phyloP scores from a whole-genome alignment of 2,797 vertebrate genomes.

The Darevskia mixta region DNA sequence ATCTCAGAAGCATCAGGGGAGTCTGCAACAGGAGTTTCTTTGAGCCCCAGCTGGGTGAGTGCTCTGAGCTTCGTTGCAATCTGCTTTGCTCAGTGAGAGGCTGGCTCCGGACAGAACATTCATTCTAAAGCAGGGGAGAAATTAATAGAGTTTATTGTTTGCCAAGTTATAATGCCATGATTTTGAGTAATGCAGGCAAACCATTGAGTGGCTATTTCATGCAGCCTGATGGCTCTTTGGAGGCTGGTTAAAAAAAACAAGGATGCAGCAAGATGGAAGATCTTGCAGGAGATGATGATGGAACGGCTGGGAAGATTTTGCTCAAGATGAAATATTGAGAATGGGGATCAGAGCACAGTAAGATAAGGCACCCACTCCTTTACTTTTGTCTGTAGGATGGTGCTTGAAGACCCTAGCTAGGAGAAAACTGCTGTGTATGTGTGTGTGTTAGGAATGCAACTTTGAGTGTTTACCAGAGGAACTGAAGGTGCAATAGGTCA shows the following conservation, averaged over 20 bases:
- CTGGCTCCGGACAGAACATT: background rate
- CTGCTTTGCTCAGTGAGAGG: background rate
- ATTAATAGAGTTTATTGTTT: fast-evolving
- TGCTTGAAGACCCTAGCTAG: fast-evolving
- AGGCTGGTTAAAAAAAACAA: background rate
- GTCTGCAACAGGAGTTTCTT: background rate
- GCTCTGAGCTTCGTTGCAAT: background rate
- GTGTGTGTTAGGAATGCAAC: too few species aligned
- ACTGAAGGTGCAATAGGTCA: too few species aligned
- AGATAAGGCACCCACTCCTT: background rate
- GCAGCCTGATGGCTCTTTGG: slow-evolving; percentile 19
- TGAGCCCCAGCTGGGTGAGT: background rate
- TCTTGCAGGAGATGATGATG: background rate
- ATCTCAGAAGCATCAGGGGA: background rate
- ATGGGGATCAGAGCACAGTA: background rate
- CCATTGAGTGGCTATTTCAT: background rate
- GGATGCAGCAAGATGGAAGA: background rate
- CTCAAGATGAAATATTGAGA: fast-evolving
- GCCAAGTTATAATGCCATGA: fast-evolving
- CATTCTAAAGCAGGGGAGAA: background rate
- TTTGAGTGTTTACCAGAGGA: too few species aligned
- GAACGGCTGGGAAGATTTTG: fast-evolving
- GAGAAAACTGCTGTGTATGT: background rate
- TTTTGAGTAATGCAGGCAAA: background rate
- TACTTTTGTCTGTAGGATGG: background rate